Evolutionary conservation across 2,797 vertebrate genomes (phyloP).

Genomic region (Siniperca scherzeri): DNA sequence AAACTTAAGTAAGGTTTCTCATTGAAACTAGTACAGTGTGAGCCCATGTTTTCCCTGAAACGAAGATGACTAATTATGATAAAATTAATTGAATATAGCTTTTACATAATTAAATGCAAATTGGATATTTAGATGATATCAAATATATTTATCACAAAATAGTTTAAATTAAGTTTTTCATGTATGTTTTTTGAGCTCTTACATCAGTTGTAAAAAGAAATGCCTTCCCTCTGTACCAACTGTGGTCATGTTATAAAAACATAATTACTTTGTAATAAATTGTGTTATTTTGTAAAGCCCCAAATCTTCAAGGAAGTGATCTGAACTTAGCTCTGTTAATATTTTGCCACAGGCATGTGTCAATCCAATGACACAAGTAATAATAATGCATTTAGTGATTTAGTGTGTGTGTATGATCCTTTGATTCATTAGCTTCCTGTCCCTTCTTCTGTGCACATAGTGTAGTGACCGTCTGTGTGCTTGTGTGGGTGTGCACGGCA

Average conservation of each 20-base stretch:
- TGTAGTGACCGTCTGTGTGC: conserved; percentile 5
- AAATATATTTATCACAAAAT: not conserved
- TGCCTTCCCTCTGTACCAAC: not conserved
- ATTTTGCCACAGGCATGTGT: not conserved
- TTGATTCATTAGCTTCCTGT: conserved; percentile 16
- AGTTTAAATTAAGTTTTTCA: not conserved
- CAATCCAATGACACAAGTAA: not conserved
- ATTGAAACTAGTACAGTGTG: conserved; percentile 14
- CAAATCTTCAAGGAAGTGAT: not conserved
- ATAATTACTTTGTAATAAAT: not conserved
- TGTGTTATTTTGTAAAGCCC: not conserved
- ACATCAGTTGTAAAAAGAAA: not conserved
- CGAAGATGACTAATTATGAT: conserved; percentile 35
- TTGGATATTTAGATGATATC: conserved; percentile 22
- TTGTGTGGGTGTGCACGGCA: conserved; percentile 2
- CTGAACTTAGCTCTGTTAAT: not conserved
- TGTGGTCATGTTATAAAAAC: not conserved
- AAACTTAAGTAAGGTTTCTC: conserved; percentile 26
- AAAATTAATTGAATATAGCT: conserved; percentile 6
- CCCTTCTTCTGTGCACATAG: conserved; percentile 10
- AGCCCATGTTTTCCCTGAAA: conserved; percentile 1
- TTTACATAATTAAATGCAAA: conserved; percentile 32
- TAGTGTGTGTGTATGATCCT: not conserved
- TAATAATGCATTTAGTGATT: not conserved
- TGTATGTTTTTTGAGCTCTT: not conserved